Evolutionary conservation across 2,888 invertebrate species (phyloP).

Genomic region (Andrena minutula): DNA sequence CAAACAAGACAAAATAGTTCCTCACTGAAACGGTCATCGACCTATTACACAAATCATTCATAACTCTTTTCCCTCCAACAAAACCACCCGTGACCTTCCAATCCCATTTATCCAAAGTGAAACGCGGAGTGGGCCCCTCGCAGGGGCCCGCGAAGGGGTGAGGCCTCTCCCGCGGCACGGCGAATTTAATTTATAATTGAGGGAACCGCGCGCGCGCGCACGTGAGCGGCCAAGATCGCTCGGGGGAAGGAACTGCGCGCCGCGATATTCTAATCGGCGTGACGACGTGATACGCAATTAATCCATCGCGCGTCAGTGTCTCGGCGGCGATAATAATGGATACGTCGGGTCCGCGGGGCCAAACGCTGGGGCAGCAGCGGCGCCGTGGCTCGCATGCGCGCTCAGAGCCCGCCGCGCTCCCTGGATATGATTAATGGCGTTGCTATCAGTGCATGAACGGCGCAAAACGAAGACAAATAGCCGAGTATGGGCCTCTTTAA

Average conservation of each 20-base stretch:
- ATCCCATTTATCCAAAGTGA: background rate
- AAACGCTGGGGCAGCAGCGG: background rate
- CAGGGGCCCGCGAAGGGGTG: background rate
- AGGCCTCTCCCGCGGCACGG: slow-evolving; percentile 6
- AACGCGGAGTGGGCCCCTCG: background rate
- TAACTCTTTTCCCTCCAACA: too few species aligned
- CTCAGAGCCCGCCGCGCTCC: background rate
- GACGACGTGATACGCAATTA: slow-evolving; percentile 80
- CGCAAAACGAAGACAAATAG: slow-evolving; percentile 78
- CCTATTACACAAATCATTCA: too few species aligned
- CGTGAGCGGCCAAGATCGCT: slow-evolving; percentile 36
- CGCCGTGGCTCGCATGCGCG: background rate
- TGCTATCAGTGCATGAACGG: slow-evolving; percentile 77
- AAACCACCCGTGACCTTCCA: background rate
- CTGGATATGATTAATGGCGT: slow-evolving; percentile 76
- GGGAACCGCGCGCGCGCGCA: slow-evolving; percentile 19
- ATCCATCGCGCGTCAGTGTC: slow-evolving; percentile 76
- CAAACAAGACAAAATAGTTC: too few species aligned
- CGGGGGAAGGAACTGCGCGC: slow-evolving; percentile 38
- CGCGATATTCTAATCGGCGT: slow-evolving; percentile 73
- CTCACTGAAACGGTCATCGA: too few species aligned
- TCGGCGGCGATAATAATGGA: slow-evolving; percentile 54
- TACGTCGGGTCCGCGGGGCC: slow-evolving; percentile 60
- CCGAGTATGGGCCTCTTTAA: slow-evolving; percentile 61
- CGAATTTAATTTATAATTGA: slow-evolving; percentile 64